These are phyloP conservation scores for Nyctalus aviator DNA, from an alignment of 2,797 vertebrate species.

Conservation along the genomic window DNA sequence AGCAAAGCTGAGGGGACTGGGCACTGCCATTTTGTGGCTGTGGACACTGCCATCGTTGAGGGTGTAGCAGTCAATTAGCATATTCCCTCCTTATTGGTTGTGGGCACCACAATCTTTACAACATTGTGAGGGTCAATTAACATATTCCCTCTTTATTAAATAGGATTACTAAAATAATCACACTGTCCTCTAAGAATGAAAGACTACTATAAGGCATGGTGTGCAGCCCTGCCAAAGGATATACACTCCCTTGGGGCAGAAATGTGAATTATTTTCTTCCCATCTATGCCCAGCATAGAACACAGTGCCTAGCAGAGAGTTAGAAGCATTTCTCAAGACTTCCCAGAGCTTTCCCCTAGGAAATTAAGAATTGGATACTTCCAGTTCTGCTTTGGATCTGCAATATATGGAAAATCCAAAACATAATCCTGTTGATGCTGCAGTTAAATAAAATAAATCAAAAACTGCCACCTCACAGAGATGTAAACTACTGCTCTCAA, in stretches of 20 bases:
- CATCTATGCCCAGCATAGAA: background rate
- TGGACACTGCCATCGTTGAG: too few relatives aligned
- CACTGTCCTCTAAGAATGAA: slow-evolving; percentile 18
- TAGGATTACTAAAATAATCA: slow-evolving; percentile 32
- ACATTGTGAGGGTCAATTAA: too few relatives aligned
- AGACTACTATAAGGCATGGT: background rate
- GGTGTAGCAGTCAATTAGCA: too few relatives aligned
- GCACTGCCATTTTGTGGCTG: too few relatives aligned
- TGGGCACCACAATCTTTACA: too few relatives aligned
- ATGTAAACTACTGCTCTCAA: background rate
- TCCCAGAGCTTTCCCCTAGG: background rate
- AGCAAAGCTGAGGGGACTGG: too few relatives aligned
- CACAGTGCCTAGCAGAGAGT: background rate
- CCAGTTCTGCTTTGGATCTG: background rate
- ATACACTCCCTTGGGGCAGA: background rate
- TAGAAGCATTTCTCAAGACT: background rate
- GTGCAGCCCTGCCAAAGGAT: background rate
- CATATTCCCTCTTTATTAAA: too few relatives aligned
- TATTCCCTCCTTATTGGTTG: too few relatives aligned
- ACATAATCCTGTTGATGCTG: background rate
- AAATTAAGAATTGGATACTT: background rate
- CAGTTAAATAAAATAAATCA: background rate
- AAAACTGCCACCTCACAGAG: background rate
- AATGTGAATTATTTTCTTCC: background rate
- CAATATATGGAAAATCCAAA: background rate